Conservation (phyloP, 2,113 vertebrate genomes). For the Kobus ellipsiprymnus region DNA sequence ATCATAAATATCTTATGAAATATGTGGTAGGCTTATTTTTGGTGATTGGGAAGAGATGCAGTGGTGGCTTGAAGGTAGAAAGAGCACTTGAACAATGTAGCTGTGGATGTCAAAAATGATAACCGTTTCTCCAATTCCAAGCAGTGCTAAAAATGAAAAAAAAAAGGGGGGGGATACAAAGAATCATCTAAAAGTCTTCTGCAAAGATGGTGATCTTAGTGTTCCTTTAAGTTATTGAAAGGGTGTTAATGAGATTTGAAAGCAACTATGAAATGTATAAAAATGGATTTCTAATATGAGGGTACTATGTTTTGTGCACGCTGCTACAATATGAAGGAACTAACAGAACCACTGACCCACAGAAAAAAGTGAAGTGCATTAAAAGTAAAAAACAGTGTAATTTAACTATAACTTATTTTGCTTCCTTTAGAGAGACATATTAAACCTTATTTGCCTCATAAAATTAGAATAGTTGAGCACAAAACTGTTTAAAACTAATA, state of each 20-base stretch:
- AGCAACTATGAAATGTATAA: background rate
- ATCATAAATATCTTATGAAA: background rate
- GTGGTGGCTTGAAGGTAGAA: background rate
- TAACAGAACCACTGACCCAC: background rate
- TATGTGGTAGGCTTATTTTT: background rate
- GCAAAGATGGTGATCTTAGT: background rate
- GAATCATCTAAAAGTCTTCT: background rate
- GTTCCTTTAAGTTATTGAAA: background rate
- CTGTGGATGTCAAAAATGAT: background rate
- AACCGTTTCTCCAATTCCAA: background rate
- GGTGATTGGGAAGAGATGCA: background rate
- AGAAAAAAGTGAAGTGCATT: background rate
- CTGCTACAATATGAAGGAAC: background rate
- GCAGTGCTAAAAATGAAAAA: background rate
- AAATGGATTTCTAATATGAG: background rate
- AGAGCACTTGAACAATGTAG: background rate
- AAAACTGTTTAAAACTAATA: background rate
- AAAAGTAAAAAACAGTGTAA: background rate
- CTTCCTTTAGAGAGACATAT: background rate
- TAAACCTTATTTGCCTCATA: background rate
- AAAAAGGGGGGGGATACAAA: background rate
- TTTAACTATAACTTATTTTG: background rate
- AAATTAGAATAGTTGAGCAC: background rate
- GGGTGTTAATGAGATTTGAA: background rate
- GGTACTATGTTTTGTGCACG: background rate